These are phyloP conservation scores for Nothobranchius kuhntae DNA, from an alignment of 2,113 vertebrate genomes.

Conservation along the genomic window DNA sequence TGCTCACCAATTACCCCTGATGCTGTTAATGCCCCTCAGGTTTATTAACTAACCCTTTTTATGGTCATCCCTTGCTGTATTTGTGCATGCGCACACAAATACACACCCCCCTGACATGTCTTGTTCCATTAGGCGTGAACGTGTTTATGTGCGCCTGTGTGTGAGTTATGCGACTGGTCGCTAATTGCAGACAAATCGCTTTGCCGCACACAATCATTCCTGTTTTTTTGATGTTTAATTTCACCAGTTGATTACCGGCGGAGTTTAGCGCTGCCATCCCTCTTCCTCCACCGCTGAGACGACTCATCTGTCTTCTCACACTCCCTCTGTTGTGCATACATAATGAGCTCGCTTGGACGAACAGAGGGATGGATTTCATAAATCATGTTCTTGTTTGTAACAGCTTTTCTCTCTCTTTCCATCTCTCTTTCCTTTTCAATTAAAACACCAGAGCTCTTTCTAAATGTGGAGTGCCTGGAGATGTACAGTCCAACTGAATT, in stretches of 20 bases:
- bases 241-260: conserved; percentile 81
- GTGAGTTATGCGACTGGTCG: conserved; percentile 74
- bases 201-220: conserved; percentile 84
- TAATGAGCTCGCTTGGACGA: conserved; percentile 77
- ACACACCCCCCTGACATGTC: conserved; percentile 51
- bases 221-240: conserved; percentile 83
- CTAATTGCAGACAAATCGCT: conserved; percentile 85
- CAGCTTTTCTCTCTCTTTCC: conserved; percentile 70
- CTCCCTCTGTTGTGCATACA: conserved; percentile 69
- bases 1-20: conserved; percentile 60
- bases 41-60: conserved; percentile 77
- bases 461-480: conserved; percentile 55
- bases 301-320: conserved; percentile 75
- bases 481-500: conserved; percentile 62
- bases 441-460: conserved; percentile 60
- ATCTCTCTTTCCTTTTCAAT: conserved; percentile 72
- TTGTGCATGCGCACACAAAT: conserved; percentile 44
- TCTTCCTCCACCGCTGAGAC: conserved; percentile 70
- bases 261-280: conserved; percentile 74
- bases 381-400: conserved; percentile 84
- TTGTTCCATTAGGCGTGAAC: conserved; percentile 59
- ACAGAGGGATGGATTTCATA: conserved; percentile 82
- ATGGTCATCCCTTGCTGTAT: conserved; percentile 56
- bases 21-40: conserved; percentile 69
- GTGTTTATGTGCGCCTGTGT: conserved; percentile 64